Evolutionary conservation across 2,113 vertebrate species (phyloP).

Genomic region (Poeciliopsis prolifica): DNA sequence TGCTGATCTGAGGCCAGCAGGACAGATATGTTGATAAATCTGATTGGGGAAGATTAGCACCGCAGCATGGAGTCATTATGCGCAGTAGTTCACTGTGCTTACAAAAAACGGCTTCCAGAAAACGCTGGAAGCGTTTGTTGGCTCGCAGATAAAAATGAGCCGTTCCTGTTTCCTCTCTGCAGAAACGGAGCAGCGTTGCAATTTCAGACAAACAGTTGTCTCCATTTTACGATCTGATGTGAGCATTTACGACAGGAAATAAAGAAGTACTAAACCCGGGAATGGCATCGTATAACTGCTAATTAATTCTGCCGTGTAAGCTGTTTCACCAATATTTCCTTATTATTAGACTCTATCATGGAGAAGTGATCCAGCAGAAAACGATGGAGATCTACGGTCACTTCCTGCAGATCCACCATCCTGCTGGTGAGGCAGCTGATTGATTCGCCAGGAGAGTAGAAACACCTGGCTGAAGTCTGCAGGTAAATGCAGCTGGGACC

Average conservation of each 20-base stretch:
- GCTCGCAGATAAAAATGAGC: not conserved
- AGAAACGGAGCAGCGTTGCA: not conserved
- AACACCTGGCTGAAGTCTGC: not conserved
- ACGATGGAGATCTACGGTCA: not conserved
- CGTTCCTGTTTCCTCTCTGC: too few relatives aligned
- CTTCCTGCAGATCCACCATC: constrained; percentile 1
- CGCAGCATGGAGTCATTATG: not conserved
- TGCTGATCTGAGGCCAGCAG: constrained; percentile 21
- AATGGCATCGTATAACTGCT: not conserved
- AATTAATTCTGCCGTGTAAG: not conserved
- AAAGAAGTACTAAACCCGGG: not conserved
- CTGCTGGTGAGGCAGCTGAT: constrained; percentile 1
- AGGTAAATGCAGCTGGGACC: not conserved
- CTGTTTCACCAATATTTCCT: not conserved
- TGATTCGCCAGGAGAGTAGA: not conserved
- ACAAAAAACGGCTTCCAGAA: not conserved
- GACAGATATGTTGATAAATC: constrained; percentile 29
- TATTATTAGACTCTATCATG: not conserved
- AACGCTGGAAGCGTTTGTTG: not conserved
- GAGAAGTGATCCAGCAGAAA: not conserved
- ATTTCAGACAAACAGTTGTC: not conserved
- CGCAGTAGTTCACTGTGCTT: not conserved
- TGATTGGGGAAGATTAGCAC: constrained; percentile 7
- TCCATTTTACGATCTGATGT: not conserved
- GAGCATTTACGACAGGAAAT: not conserved